Percentiles rank a stretch among this genome's conserved stretches.
Evolutionary conservation across 1,140 invertebrate genomes (phyloP).

Genomic region (Drosophila sproati): DNA sequence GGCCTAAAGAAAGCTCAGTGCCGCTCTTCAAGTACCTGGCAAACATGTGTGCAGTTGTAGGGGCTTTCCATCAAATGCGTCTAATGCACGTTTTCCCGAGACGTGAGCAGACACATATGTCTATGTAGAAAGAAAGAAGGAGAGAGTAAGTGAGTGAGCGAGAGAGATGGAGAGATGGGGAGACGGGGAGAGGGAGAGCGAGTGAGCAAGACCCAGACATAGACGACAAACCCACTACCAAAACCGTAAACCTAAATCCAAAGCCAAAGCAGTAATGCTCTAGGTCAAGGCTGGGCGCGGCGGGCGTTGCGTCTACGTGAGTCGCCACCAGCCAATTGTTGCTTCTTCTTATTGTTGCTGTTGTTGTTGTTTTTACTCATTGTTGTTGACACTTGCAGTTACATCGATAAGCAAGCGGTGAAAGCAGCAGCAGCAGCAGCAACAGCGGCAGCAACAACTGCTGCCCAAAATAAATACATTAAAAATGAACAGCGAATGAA

Average conservation of each 20-base stretch:
- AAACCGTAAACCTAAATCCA: constrained; percentile 19
- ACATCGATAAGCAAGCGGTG: constrained; percentile 49
- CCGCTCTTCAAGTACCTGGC: constrained; percentile 8
- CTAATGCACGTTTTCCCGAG: constrained; percentile 33
- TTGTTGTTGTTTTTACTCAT: constrained; percentile 20
- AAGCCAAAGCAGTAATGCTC: constrained; percentile 63
- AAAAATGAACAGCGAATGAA: background rate
- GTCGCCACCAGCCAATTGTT: constrained; percentile 41
- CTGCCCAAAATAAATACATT: constrained; percentile 19
- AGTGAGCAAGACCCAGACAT: constrained; percentile 8
- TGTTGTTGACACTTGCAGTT: constrained; percentile 53
- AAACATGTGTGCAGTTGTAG: background rate
- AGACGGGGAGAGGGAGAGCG: background rate
- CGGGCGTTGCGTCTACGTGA: constrained; percentile 70
- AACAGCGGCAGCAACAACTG: constrained; percentile 14
- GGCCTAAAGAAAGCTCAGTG: constrained; percentile 37
- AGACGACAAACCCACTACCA: background rate
- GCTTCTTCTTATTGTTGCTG: constrained; percentile 23
- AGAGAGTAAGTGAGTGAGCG: too few species aligned
- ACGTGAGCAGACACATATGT: constrained; percentile 35
- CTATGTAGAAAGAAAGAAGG: background rate
- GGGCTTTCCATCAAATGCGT: constrained; percentile 33
- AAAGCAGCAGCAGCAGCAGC: constrained; percentile 25
- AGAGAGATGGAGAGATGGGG: too few species aligned
- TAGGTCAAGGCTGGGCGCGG: constrained; percentile 82